A percentile compares a stretch with the other conserved stretches of the same genome.
phyloP scores from a whole-genome alignment of 2,113 vertebrate species.

The Salvelinus fontinalis region DNA sequence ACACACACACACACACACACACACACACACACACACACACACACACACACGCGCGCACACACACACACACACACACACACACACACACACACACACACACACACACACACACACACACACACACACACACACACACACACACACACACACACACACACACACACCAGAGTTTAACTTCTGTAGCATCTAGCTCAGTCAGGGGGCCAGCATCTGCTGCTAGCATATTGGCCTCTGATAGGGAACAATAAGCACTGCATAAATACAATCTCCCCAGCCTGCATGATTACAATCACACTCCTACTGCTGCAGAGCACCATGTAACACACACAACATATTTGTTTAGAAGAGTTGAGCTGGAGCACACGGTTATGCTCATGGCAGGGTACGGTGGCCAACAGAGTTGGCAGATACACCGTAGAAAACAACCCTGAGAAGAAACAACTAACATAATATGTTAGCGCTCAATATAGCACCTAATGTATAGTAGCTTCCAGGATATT shows the following conservation, averaged over 20 bases:
- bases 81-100: too few relatives aligned
- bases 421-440: not conserved
- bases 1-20: too few relatives aligned
- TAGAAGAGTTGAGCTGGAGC: not conserved
- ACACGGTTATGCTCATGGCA: not conserved
- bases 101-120: too few relatives aligned
- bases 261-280: not conserved
- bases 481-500: too few relatives aligned
- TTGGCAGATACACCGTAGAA: not conserved
- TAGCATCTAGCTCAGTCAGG: constrained; percentile 50
- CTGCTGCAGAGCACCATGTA: not conserved
- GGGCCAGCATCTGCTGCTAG: constrained; percentile 49
- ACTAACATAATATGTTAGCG: not conserved
- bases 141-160: too few relatives aligned
- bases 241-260: constrained; percentile 54
- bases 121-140: too few relatives aligned
- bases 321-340: not conserved
- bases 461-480: too few relatives aligned
- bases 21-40: too few relatives aligned
- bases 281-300: not conserved
- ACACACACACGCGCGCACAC: too few relatives aligned
- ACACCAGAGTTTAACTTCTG: constrained; percentile 28
- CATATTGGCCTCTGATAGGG: constrained; percentile 38
- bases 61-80: too few relatives aligned
- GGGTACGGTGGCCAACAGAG: not conserved